Percentiles rank a stretch among this genome's conserved stretches.
Evolutionary conservation across 2,888 invertebrate species (phyloP).

Genomic region (Gymnosoma rotundatum): DNA sequence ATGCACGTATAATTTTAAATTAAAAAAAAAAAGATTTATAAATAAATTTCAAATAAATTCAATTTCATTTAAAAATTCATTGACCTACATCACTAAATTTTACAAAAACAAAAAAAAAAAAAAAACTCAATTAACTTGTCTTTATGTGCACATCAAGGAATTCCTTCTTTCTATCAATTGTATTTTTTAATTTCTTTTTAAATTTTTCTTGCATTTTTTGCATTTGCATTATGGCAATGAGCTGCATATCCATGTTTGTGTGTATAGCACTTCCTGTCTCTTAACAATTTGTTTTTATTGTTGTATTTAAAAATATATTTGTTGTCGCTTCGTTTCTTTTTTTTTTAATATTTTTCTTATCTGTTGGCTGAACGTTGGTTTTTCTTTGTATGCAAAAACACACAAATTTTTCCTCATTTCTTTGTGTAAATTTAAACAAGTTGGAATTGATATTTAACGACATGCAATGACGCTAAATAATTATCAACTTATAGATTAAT

Average conservation of each 20-base stretch:
- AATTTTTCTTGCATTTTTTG: not conserved
- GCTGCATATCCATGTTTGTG: slow-evolving; percentile 3
- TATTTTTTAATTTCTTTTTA: not conserved
- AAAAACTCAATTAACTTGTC: slow-evolving; percentile 5
- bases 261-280: slow-evolving; percentile 45
- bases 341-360: slow-evolving; percentile 37
- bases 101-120: not conserved
- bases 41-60: not conserved
- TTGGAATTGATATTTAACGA: not conserved
- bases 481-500: too few relatives aligned
- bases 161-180: slow-evolving; percentile 40
- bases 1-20: too few relatives aligned
- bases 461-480: not conserved
- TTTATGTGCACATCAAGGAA: slow-evolving; percentile 42
- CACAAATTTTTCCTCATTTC: slow-evolving; percentile 26
- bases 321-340: slow-evolving; percentile 27
- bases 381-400: slow-evolving; percentile 8
- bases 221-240: slow-evolving; percentile 31
- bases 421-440: slow-evolving; percentile 11
- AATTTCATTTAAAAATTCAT: slow-evolving; percentile 48
- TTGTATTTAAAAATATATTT: slow-evolving; percentile 8
- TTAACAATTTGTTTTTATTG: slow-evolving; percentile 7
- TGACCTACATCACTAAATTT: slow-evolving; percentile 55
- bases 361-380: slow-evolving; percentile 32
- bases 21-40: too few relatives aligned